A percentile compares a stretch with the other conserved stretches of the same genome.
Evolutionary conservation across 1,140 invertebrate species (phyloP).

Genomic region (Halictus rubicundus): DNA sequence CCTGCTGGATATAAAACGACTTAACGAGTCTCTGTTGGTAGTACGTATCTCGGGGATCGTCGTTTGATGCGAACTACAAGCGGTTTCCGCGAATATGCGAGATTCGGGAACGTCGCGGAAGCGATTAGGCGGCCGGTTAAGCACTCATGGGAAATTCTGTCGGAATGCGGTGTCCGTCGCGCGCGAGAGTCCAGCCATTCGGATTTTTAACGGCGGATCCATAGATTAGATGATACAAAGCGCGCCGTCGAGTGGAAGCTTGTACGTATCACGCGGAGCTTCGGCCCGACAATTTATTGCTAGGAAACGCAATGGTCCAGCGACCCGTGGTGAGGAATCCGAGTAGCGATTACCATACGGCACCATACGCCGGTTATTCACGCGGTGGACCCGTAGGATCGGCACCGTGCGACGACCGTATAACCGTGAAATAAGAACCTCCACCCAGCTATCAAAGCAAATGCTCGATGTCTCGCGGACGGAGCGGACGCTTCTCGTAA

Average conservation of each 20-base stretch:
- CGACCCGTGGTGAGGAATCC: conserved; percentile 52
- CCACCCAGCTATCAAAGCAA: conserved; percentile 30
- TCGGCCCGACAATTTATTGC: conserved; percentile 52
- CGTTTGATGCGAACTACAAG: no score
- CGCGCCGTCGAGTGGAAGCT: conserved; percentile 38
- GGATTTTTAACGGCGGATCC: conserved; percentile 44
- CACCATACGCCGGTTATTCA: conserved; percentile 37
- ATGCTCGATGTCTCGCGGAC: neutral
- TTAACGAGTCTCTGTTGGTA: no score
- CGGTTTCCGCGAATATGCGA: neutral
- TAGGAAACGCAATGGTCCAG: conserved; percentile 59
- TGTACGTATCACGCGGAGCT: conserved; percentile 55
- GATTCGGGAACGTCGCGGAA: conserved; percentile 39
- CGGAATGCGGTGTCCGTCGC: conserved; percentile 47
- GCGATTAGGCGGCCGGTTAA: conserved; percentile 34
- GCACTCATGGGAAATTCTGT: conserved; percentile 25
- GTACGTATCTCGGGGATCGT: no score
- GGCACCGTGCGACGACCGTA: conserved; percentile 14
- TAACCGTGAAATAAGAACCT: conserved; percentile 39
- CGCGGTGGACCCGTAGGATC: conserved; percentile 41
- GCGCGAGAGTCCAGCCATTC: conserved; percentile 23
- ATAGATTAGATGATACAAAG: conserved; percentile 57
- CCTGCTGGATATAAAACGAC: no score
- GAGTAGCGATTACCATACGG: conserved; percentile 60
- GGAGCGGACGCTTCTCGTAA: neutral